These are phyloP conservation scores for Eudasyphora cyanicolor DNA, from an alignment of 2,888 invertebrate genomes.

Conservation along the genomic window DNA sequence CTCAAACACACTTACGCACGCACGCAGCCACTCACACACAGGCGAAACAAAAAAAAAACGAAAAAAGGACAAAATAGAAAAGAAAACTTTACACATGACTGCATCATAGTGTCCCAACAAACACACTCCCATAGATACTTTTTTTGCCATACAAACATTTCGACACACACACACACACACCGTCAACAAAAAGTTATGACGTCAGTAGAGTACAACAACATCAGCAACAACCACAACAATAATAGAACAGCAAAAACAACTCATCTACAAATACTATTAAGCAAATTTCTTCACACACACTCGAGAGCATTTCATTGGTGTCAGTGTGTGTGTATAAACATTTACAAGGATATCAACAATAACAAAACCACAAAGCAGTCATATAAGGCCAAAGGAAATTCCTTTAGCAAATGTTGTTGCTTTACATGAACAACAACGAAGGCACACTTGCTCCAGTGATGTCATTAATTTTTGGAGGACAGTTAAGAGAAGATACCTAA, in stretches of 20 bases:
- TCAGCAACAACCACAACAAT: neutral
- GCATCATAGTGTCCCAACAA: conserved; percentile 15
- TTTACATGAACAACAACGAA: neutral
- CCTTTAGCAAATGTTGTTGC: neutral
- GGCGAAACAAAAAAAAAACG: neutral
- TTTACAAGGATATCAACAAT: conserved; percentile 11
- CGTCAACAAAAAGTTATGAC: conserved; percentile 44
- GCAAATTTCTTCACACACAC: neutral
- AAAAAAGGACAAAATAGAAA: neutral
- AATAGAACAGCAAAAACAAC: neutral
- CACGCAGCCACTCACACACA: neutral
- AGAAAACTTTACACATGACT: conserved; percentile 45
- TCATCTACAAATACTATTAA: conserved; percentile 5
- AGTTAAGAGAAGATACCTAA: neutral
- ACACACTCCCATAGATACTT: too few species aligned
- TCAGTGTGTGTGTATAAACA: conserved; percentile 21
- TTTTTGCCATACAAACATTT: neutral
- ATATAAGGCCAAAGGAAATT: neutral
- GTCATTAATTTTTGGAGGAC: conserved; percentile 37
- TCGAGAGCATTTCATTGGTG: neutral
- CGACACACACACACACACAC: neutral
- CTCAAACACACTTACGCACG: neutral
- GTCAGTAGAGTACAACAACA: conserved; percentile 43
- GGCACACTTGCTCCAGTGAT: conserved; percentile 30
- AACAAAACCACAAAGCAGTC: neutral